phyloP scores from a whole-genome alignment of 1,140 invertebrate species.

The Littorina saxatilis region DNA sequence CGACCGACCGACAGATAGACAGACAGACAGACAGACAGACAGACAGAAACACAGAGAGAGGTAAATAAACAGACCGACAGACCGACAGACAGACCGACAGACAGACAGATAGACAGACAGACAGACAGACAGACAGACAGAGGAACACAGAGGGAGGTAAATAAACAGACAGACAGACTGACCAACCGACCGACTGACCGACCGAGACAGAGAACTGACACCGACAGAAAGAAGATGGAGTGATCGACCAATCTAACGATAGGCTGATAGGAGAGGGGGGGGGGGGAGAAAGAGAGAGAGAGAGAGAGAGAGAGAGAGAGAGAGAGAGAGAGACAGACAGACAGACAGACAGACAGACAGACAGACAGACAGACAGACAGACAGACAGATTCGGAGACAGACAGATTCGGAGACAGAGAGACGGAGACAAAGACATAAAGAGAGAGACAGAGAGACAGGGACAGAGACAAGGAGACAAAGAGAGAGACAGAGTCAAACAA shows the following conservation, averaged over 20 bases:
- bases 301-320: no score
- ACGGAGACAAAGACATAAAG: background rate
- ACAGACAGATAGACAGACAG: no score
- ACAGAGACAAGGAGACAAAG: background rate
- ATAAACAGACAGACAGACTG: slow-evolving; percentile 3
- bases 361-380: slow-evolving; percentile 18
- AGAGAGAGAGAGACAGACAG: background rate
- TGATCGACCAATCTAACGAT: background rate
- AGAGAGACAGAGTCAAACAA: background rate
- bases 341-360: slow-evolving; percentile 5
- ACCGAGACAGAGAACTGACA: background rate
- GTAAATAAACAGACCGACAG: no score
- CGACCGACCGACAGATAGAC: no score
- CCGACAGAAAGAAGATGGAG: background rate
- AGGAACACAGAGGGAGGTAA: background rate
- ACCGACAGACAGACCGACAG: no score
- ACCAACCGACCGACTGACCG: background rate
- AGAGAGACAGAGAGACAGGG: background rate
- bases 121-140: no score
- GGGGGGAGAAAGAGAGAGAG: slow-evolving; percentile 10
- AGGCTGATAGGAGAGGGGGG: background rate
- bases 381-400: slow-evolving; percentile 3
- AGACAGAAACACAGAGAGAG: no score
- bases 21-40: no score
- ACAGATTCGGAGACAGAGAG: slow-evolving; percentile 3